These are phyloP conservation scores for Mixornis gularis DNA, from an alignment of 2,113 vertebrate genomes.

Conservation along the genomic window DNA sequence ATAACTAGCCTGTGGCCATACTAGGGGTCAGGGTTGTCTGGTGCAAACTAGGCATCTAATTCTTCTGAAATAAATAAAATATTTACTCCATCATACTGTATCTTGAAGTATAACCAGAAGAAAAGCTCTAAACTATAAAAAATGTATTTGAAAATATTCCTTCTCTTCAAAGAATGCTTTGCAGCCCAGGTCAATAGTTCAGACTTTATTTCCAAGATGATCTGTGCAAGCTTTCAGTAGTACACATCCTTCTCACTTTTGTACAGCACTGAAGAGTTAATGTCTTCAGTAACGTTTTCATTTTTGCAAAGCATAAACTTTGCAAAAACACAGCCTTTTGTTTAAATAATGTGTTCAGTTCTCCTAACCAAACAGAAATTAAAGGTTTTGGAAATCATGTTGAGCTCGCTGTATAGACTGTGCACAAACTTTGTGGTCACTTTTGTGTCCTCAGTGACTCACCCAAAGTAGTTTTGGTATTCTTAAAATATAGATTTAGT, in stretches of 20 bases:
- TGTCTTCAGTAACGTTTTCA: background rate
- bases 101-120: background rate
- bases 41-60: background rate
- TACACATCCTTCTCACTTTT: background rate
- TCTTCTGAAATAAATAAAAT: background rate
- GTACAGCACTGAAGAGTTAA: background rate
- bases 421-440: constrained; percentile 58
- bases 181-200: background rate
- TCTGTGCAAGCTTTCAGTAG: background rate
- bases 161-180: background rate
- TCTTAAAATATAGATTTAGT: constrained; percentile 66
- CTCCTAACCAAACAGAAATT: constrained; percentile 60
- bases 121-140: background rate
- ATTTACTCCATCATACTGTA: background rate
- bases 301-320: background rate
- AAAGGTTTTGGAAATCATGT: constrained; percentile 60
- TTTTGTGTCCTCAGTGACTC: constrained; percentile 51
- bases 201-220: background rate
- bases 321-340: constrained; percentile 26
- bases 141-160: background rate
- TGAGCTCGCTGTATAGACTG: constrained; percentile 41
- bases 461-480: constrained; percentile 41
- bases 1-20: background rate
- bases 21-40: background rate
- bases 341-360: constrained; percentile 55